Evolutionary conservation across 2,797 vertebrate species (phyloP).

Genomic region (Periparus ater): DNA sequence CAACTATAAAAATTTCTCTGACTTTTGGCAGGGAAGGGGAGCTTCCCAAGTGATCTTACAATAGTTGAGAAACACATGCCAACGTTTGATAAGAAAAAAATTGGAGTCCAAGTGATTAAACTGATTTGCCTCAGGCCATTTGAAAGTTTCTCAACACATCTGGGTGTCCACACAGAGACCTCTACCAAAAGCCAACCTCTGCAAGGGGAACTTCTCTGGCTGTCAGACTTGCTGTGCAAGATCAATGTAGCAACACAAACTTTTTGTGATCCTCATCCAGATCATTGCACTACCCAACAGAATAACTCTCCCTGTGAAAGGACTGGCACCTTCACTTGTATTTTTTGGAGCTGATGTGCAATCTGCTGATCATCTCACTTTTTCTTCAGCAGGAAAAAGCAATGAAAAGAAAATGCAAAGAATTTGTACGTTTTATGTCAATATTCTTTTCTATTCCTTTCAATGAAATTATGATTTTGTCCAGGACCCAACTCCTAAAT

Average conservation of each 20-base stretch:
- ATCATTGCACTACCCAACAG: not conserved
- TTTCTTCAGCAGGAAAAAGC: not conserved
- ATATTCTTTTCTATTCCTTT: not conserved
- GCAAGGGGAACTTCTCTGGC: not conserved
- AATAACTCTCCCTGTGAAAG: not conserved
- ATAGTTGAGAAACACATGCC: not conserved
- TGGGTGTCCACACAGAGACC: not conserved
- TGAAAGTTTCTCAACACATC: not conserved
- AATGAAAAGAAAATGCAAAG: not conserved
- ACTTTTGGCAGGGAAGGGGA: not conserved
- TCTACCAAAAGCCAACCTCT: not conserved
- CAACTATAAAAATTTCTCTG: not conserved
- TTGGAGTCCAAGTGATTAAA: not conserved
- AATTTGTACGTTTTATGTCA: not conserved
- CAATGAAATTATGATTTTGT: not conserved
- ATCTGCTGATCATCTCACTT: not conserved
- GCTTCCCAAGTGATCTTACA: not conserved
- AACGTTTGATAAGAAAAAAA: not conserved
- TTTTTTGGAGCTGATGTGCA: not conserved
- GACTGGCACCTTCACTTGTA: not conserved
- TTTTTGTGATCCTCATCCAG: not conserved
- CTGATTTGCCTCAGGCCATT: not conserved
- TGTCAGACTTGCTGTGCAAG: not conserved
- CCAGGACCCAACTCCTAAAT: not conserved
- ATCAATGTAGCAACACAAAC: accelerated